A percentile compares a stretch with the other conserved stretches of the same genome.
These are phyloP conservation scores for Mus spicilegus DNA, from an alignment of 2,113 vertebrate genomes.

Conservation along the genomic window DNA sequence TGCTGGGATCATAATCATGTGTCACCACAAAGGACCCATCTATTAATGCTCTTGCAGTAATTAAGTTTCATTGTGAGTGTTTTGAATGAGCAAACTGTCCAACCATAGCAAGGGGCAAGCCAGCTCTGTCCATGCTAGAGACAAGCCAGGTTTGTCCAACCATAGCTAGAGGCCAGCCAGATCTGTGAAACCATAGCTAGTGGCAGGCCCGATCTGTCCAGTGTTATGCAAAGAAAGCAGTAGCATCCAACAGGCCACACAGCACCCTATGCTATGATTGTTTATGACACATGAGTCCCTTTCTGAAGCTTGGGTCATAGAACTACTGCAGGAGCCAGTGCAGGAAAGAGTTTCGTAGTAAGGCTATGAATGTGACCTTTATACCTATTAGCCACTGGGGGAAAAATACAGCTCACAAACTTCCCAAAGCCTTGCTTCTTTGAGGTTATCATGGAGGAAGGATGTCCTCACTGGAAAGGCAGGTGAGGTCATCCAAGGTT, in stretches of 20 bases:
- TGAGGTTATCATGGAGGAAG: neutral
- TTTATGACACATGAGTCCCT: neutral
- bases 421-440: neutral
- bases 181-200: neutral
- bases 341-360: constrained; percentile 16
- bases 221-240: neutral
- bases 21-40: neutral
- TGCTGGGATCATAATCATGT: neutral
- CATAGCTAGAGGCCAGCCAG: neutral
- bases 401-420: neutral
- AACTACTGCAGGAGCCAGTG: neutral
- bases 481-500: neutral
- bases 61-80: neutral
- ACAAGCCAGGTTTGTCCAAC: neutral
- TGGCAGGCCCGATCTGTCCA: neutral
- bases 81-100: neutral
- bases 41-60: neutral
- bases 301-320: neutral
- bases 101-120: neutral
- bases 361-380: neutral
- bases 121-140: no score
- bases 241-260: neutral
- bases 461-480: neutral
- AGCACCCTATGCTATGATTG: neutral
- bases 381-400: neutral